Base-by-base conservation (phyloP, 2,113 vertebrate species). In the Pao palembangensis region DNA sequence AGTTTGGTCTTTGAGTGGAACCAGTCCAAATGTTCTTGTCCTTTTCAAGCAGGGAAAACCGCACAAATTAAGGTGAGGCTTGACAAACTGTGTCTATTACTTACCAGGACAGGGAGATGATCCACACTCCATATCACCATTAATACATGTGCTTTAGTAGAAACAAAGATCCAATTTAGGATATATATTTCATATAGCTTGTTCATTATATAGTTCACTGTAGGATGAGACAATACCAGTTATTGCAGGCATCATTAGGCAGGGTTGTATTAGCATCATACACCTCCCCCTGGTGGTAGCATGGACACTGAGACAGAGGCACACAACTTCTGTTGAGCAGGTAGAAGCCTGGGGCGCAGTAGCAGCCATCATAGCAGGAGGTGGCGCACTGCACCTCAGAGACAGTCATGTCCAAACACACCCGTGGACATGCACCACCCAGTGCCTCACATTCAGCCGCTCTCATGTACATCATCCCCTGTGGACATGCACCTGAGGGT, bases 81-180 rank as follows among this genome's bases (percentile, higher is more conserved):
- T n/a, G n/a, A n/a, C n/a, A n/a, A 23, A 23, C 21, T 23, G 2
- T 8, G 15, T 8, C 55, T 25, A 8, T 3, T 21, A 38, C 70
- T 89, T 49, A 95, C 95, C 93, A 85, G 93, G 81, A 50, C 95
- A 95, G 2, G 84, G 82, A 25, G 67, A 64, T 0, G 66, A 59
- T 34, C 89, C 86, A 69, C 94, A 95, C 4, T 34, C 66, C 95
- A 96, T 93, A 55, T 84, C 71, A 23, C 94, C 94, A n/a, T 91
- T 79, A 19, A 38, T 6, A 50, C 95, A 96, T 42, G 93, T 93
- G 64, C 94, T 97, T 83, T 46, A 38, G 38, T 34, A 83, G 25
- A 76, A 23, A 79, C 18, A 75, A 11, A 61, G 15, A 59, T 7
- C 11, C 10, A 18, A 3, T 14, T 43, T 13, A 19, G 6, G 5